Evolutionary conservation across 2,113 vertebrate species (phyloP).

Genomic region (Oreotrochilus melanogaster): DNA sequence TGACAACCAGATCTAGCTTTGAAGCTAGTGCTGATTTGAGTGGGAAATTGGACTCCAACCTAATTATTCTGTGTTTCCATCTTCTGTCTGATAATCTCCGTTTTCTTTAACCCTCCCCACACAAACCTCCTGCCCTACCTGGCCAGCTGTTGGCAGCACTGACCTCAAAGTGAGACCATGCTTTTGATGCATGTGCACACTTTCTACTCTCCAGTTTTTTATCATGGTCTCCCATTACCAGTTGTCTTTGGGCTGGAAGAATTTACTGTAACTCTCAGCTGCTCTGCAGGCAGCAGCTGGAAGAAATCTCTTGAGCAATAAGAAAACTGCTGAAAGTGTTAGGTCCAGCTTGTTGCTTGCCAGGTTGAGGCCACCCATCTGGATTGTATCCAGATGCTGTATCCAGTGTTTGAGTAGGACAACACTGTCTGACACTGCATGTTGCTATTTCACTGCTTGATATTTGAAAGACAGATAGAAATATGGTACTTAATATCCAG

Average conservation of each 20-base stretch:
- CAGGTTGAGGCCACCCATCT: neutral
- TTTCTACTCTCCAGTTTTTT: neutral
- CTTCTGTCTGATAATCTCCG: neutral
- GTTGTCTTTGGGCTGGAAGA: neutral
- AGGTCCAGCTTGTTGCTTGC: rapidly evolving
- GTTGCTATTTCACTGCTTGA: neutral
- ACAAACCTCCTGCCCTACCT: neutral
- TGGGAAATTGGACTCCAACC: neutral
- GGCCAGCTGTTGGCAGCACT: neutral
- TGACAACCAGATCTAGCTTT: neutral
- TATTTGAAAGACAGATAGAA: neutral
- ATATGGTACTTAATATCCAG: neutral
- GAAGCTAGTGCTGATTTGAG: neutral
- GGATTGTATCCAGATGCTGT: neutral
- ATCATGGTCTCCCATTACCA: neutral
- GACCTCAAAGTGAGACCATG: neutral
- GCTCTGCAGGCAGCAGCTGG: neutral
- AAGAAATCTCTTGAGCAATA: neutral
- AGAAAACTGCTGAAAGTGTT: neutral
- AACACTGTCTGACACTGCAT: neutral
- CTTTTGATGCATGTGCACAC: neutral
- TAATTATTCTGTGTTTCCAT: neutral
- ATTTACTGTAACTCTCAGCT: neutral
- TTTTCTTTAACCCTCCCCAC: neutral
- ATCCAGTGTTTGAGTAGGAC: neutral